Evolutionary conservation across 2,888 invertebrate species (phyloP).

Genomic region (Rhopalosiphum nymphaeae): DNA sequence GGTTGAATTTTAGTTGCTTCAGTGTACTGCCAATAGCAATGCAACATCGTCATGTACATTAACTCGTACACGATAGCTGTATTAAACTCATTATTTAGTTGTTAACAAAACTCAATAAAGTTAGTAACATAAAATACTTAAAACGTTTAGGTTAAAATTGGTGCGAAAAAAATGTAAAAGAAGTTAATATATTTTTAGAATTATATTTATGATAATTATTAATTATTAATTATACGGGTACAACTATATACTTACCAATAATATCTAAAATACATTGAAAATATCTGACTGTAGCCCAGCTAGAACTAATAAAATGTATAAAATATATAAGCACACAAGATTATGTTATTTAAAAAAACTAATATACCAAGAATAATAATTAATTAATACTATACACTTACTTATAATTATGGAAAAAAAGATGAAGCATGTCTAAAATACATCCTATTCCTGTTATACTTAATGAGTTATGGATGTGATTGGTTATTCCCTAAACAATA

Average conservation of each 20-base stretch:
- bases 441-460: background rate
- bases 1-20: background rate
- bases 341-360: background rate
- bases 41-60: background rate
- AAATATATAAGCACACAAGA: background rate
- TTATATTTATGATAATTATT: background rate
- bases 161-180: too few species aligned
- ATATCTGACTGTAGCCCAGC: background rate
- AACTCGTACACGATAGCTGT: background rate
- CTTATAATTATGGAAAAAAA: background rate
- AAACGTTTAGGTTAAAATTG: background rate
- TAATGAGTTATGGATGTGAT: background rate
- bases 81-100: background rate
- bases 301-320: background rate
- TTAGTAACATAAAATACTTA: too few species aligned
- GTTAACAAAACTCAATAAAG: background rate
- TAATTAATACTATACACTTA: background rate
- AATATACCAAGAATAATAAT: background rate
- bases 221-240: background rate
- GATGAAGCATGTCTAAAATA: background rate
- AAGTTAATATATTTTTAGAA: background rate
- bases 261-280: background rate
- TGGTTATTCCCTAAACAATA: background rate
- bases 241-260: background rate
- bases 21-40: background rate